Evolutionary conservation across 2,113 vertebrate species (phyloP).

Genomic region (Herpailurus yagouaroundi): DNA sequence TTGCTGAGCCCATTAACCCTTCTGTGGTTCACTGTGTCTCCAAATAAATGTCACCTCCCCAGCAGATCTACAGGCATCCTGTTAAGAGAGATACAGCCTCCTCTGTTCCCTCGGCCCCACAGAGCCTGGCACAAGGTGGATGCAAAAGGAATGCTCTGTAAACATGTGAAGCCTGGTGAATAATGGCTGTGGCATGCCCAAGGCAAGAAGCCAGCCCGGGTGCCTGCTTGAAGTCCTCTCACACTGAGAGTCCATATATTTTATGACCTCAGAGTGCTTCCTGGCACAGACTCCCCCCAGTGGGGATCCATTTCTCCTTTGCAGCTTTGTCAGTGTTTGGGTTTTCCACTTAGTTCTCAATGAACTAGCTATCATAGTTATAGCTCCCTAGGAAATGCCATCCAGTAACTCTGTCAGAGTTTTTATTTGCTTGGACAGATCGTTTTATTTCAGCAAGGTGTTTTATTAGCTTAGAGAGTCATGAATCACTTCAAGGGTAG

Average conservation of each 20-base stretch:
- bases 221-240: background rate
- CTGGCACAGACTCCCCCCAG: slow-evolving; percentile 67
- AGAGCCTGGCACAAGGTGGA: background rate
- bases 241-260: slow-evolving; percentile 35
- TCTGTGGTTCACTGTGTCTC: background rate
- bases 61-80: background rate
- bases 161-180: background rate
- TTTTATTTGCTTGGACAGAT: slow-evolving; percentile 84
- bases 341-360: slow-evolving; percentile 81
- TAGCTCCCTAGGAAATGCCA: slow-evolving; percentile 81
- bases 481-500: slow-evolving; percentile 74
- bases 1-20: background rate
- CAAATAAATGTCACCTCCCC: background rate
- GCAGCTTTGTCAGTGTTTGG: slow-evolving; percentile 74
- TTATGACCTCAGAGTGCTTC: slow-evolving; percentile 77
- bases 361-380: slow-evolving; percentile 83
- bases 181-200: background rate
- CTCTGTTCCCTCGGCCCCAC: background rate
- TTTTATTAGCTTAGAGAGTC: slow-evolving; percentile 81
- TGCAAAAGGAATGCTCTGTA: background rate
- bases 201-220: background rate
- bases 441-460: slow-evolving; percentile 83
- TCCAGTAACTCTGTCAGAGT: slow-evolving; percentile 81
- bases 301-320: slow-evolving; percentile 70
- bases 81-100: background rate